phyloP scores from a whole-genome alignment of 2,888 invertebrate genomes.

The Drosophila meridiana region DNA sequence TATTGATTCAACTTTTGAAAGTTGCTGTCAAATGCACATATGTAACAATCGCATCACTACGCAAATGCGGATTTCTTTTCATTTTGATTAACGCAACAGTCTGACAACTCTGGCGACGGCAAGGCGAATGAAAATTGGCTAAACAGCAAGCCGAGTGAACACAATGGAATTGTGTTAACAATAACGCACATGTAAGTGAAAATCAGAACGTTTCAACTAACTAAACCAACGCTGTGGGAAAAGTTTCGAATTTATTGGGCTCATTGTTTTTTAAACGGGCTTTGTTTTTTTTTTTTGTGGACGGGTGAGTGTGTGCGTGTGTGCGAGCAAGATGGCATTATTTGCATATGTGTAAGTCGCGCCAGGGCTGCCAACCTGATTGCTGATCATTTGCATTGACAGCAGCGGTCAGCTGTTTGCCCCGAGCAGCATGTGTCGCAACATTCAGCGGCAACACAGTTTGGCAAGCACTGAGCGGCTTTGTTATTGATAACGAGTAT shows the following conservation, averaged over 20 bases:
- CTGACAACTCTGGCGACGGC: conserved; percentile 56
- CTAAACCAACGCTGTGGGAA: conserved; percentile 19
- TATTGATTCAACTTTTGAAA: not conserved
- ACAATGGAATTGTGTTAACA: conserved; percentile 75
- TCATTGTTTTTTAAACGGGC: conserved; percentile 43
- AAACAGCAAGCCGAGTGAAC: conserved; percentile 55
- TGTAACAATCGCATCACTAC: conserved; percentile 29
- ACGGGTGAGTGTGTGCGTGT: conserved; percentile 52
- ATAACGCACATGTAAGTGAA: conserved; percentile 64
- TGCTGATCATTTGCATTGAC: conserved; percentile 18
- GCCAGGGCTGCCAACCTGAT: conserved; percentile 40
- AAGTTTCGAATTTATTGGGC: conserved; percentile 27
- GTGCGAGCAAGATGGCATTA: conserved; percentile 45
- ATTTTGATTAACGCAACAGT: conserved; percentile 11
- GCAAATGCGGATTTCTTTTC: conserved; percentile 34
- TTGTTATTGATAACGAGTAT: not conserved
- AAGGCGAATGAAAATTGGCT: conserved; percentile 61
- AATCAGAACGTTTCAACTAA: conserved; percentile 7
- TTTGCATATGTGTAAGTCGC: conserved; percentile 40
- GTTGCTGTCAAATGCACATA: not conserved
- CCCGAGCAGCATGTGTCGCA: conserved; percentile 25
- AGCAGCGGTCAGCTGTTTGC: conserved; percentile 42
- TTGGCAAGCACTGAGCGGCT: conserved; percentile 17
- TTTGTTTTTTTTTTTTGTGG: conserved; percentile 51
- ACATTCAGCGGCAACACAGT: conserved; percentile 19